Percentiles rank a stretch among this genome's conserved stretches.
phyloP scores from a whole-genome alignment of 2,888 invertebrate species.

The Vesta saturnalis region DNA sequence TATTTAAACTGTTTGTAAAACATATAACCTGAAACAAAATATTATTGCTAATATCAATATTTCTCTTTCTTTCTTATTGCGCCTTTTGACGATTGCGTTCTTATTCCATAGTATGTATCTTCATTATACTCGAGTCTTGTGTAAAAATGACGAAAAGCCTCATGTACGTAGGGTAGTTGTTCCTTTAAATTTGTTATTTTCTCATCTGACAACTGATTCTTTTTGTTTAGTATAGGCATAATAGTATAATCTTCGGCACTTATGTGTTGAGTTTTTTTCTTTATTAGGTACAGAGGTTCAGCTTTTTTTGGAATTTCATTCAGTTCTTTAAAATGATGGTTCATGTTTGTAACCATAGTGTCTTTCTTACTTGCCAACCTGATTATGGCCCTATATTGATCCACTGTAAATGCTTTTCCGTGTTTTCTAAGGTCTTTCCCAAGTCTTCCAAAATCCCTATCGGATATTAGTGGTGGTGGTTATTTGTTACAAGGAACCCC shows the following conservation, averaged over 20 bases:
- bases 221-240: background rate
- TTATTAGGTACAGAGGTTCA: background rate
- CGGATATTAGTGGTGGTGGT: too few species aligned
- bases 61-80: background rate
- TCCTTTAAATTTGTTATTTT: slow-evolving; percentile 8
- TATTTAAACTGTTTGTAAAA: too few species aligned
- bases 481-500: too few species aligned
- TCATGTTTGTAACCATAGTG: background rate
- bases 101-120: background rate
- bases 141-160: background rate
- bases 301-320: slow-evolving; percentile 1
- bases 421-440: background rate
- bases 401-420: background rate
- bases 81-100: background rate
- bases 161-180: background rate
- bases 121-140: background rate
- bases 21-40: background rate
- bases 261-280: background rate
- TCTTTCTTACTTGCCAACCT: background rate
- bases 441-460: background rate
- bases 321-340: background rate
- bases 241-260: background rate
- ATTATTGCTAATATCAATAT: background rate
- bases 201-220: slow-evolving; percentile 4
- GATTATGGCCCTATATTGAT: background rate